Evolutionary conservation across 2,797 vertebrate species (phyloP).

Genomic region (Lutjanus argentimaculatus): DNA sequence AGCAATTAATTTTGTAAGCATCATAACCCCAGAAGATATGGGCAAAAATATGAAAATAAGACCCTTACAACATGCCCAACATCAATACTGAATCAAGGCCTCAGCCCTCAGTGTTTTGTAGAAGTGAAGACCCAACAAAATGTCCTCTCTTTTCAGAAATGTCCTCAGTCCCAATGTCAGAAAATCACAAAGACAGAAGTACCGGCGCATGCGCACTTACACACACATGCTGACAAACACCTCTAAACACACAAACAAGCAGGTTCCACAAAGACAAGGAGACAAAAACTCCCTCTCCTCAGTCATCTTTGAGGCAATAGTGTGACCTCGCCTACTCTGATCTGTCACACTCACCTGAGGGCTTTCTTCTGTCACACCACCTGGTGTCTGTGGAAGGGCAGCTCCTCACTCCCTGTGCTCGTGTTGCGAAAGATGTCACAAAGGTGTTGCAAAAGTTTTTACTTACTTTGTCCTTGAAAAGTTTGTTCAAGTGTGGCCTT

Average conservation of each 20-base stretch:
- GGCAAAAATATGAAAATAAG: neutral
- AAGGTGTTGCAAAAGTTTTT: slow-evolving; percentile 46
- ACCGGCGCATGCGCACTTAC: neutral
- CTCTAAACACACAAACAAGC: slow-evolving; percentile 36
- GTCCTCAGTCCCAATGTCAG: slow-evolving; percentile 44
- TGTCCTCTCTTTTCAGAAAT: slow-evolving; percentile 21
- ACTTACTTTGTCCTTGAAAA: slow-evolving; percentile 54
- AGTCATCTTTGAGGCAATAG: slow-evolving; percentile 51
- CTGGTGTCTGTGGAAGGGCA: slow-evolving; percentile 58
- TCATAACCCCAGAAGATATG: no score
- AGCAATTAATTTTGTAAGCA: neutral
- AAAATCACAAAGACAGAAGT: slow-evolving; percentile 28
- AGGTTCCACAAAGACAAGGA: slow-evolving; percentile 35
- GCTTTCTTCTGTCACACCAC: slow-evolving; percentile 71
- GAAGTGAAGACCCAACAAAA: slow-evolving; percentile 15
- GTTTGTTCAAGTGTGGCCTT: slow-evolving; percentile 40
- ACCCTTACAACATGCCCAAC: neutral
- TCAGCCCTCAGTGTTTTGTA: slow-evolving; percentile 9
- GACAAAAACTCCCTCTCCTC: slow-evolving; percentile 45
- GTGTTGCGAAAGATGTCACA: slow-evolving; percentile 38
- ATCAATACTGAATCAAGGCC: neutral
- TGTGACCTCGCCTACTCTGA: slow-evolving; percentile 66
- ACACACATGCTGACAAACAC: slow-evolving; percentile 17
- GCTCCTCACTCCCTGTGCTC: slow-evolving; percentile 11
- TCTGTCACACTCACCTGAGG: slow-evolving; percentile 66